phyloP scores from a whole-genome alignment of 2,888 invertebrate species.

The Troides oblongomaculatus region DNA sequence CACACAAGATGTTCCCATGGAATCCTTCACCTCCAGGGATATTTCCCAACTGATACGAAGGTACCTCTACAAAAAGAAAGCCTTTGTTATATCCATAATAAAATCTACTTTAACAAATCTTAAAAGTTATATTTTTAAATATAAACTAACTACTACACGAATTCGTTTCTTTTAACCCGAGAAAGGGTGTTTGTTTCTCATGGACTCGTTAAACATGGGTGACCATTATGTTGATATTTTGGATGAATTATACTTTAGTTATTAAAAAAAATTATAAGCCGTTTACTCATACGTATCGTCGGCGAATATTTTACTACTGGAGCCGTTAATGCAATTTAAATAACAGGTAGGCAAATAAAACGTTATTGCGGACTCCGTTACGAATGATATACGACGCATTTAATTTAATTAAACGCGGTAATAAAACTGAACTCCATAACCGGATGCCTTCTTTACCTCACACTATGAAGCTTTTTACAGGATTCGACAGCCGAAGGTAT shows the following conservation, averaged over 20 bases:
- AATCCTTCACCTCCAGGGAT: too few species aligned
- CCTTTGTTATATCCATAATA: too few species aligned
- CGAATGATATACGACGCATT: conserved; percentile 26
- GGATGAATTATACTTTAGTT: not conserved
- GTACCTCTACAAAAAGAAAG: too few species aligned
- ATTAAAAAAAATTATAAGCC: not conserved
- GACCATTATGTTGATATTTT: not conserved
- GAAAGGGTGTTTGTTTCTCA: too few species aligned
- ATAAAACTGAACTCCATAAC: conserved; percentile 14
- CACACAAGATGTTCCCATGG: too few species aligned
- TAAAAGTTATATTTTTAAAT: too few species aligned
- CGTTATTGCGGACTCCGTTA: conserved; percentile 18
- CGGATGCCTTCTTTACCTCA: conserved; percentile 13
- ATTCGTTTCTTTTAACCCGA: too few species aligned
- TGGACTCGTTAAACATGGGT: not conserved
- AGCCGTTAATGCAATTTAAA: conserved; percentile 15
- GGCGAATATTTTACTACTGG: not conserved
- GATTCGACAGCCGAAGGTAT: conserved; percentile 10
- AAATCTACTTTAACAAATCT: too few species aligned
- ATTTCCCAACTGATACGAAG: too few species aligned
- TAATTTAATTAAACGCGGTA: conserved; percentile 28
- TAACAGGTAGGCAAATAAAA: conserved; percentile 22
- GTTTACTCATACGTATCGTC: not conserved
- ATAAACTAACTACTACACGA: too few species aligned
- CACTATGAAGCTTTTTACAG: conserved; percentile 13